phyloP scores from a whole-genome alignment of 2,797 vertebrate genomes.

The Sebastes minor region DNA sequence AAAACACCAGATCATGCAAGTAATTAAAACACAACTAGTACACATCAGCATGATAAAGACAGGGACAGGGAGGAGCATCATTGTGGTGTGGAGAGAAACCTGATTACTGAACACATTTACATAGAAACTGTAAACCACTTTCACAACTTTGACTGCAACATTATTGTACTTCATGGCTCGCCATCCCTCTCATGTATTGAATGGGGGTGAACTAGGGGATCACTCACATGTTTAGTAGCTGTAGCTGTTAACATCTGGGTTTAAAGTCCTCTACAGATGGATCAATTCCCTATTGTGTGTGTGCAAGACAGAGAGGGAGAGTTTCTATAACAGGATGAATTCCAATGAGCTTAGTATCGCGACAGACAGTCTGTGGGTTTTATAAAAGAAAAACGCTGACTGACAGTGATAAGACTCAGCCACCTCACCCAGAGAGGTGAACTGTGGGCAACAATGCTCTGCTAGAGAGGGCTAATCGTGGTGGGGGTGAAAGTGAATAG shows the following conservation, averaged over 20 bases:
- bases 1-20: not conserved
- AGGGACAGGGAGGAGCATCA: not conserved
- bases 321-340: constrained; percentile 60
- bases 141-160: not conserved
- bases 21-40: not conserved
- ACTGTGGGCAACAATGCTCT: constrained; percentile 77
- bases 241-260: not conserved
- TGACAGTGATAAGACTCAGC: constrained; percentile 78
- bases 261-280: constrained; percentile 10
- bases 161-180: not conserved
- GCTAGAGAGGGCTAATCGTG: constrained; percentile 75
- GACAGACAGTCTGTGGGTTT: constrained; percentile 73
- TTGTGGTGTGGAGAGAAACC: not conserved
- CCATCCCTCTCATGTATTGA: not conserved
- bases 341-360: constrained; percentile 68
- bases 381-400: constrained; percentile 86
- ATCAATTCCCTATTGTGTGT: constrained; percentile 33
- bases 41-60: constrained; percentile 13
- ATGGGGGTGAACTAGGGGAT: not conserved
- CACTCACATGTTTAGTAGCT: not conserved
- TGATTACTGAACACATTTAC: not conserved
- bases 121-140: not conserved
- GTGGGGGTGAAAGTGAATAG: constrained; percentile 68
- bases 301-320: constrained; percentile 29
- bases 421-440: constrained; percentile 78